Evolutionary conservation across 1,140 invertebrate species (phyloP).

Genomic region (Helicoverpa zea): DNA sequence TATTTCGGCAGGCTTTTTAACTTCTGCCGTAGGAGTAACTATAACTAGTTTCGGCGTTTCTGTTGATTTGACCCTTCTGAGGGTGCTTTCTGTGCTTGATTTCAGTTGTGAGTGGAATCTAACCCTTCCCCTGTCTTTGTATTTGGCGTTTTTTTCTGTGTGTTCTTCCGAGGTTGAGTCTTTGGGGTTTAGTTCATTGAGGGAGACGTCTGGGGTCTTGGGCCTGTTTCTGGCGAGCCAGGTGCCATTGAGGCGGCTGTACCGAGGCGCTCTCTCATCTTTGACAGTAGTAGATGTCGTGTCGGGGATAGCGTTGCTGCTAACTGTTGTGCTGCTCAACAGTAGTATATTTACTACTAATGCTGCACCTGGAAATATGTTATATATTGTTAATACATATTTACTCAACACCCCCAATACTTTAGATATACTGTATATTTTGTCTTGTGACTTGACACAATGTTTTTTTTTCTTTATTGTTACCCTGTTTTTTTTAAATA

Average conservation of each 20-base stretch:
- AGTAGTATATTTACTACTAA: slow-evolving; percentile 82
- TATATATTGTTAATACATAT: not conserved
- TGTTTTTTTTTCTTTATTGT: not conserved
- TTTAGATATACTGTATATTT: not conserved
- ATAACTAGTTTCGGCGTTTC: slow-evolving; percentile 70
- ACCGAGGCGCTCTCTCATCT: slow-evolving; percentile 67
- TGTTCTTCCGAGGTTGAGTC: slow-evolving; percentile 76
- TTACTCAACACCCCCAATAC: too few species aligned
- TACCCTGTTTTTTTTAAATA: not conserved
- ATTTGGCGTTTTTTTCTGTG: slow-evolving; percentile 81
- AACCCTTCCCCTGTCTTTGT: slow-evolving; percentile 81
- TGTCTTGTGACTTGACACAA: not conserved
- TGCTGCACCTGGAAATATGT: slow-evolving; percentile 76
- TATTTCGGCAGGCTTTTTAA: slow-evolving; percentile 76
- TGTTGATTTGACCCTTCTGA: slow-evolving; percentile 65
- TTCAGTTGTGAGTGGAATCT: slow-evolving; percentile 70
- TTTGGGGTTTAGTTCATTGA: slow-evolving; percentile 80
- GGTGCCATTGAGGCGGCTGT: slow-evolving; percentile 64
- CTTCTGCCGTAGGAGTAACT: slow-evolving; percentile 77
- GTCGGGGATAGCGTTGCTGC: slow-evolving; percentile 68
- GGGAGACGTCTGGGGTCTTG: slow-evolving; percentile 71
- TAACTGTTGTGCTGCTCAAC: slow-evolving; percentile 70
- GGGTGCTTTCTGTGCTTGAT: slow-evolving; percentile 68
- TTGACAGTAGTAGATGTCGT: slow-evolving; percentile 64
- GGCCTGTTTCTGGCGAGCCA: slow-evolving; percentile 63